phyloP scores from a whole-genome alignment of 2,888 invertebrate genomes.

The Ypsolopha scabrella region DNA sequence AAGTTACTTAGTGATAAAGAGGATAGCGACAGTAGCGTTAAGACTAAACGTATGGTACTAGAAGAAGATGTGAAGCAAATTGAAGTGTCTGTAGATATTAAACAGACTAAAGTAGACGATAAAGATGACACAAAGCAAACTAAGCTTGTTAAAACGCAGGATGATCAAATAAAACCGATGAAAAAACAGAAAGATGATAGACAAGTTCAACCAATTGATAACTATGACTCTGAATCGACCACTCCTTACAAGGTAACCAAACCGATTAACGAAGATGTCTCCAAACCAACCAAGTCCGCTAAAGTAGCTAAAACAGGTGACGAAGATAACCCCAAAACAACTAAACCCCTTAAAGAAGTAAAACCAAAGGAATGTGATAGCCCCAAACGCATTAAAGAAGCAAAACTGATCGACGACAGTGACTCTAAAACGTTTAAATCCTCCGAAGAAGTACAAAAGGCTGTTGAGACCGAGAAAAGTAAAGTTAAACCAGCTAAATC shows the following conservation, averaged over 20 bases:
- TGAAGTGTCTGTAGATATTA: background rate
- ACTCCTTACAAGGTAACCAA: slow-evolving; percentile 9
- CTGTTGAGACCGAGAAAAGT: background rate
- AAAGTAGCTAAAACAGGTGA: slow-evolving; percentile 2
- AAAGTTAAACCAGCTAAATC: background rate
- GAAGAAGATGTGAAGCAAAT: slow-evolving; percentile 5
- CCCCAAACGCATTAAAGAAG: background rate
- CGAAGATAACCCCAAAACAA: slow-evolving; percentile 4
- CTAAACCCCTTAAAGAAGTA: background rate
- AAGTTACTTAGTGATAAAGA: slow-evolving; percentile 35
- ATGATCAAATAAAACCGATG: slow-evolving; percentile 7
- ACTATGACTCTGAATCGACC: slow-evolving; percentile 1
- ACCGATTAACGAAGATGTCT: background rate
- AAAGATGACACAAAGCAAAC: background rate
- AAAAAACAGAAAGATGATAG: slow-evolving; percentile 15
- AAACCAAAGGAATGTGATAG: background rate
- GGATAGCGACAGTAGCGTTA: slow-evolving; percentile 35
- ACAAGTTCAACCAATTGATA: slow-evolving; percentile 7
- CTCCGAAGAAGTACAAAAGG: background rate
- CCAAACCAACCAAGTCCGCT: too few relatives aligned
- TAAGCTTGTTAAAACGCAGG: background rate
- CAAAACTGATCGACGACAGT: slow-evolving; percentile 2
- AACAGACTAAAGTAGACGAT: slow-evolving; percentile 5
- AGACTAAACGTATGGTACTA: slow-evolving; percentile 15
- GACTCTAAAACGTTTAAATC: background rate